Evolutionary conservation across 2,888 invertebrate species (phyloP), one percentile per base, ranked within the genome.

Genomic region (Anthophora plumipes): DNA sequence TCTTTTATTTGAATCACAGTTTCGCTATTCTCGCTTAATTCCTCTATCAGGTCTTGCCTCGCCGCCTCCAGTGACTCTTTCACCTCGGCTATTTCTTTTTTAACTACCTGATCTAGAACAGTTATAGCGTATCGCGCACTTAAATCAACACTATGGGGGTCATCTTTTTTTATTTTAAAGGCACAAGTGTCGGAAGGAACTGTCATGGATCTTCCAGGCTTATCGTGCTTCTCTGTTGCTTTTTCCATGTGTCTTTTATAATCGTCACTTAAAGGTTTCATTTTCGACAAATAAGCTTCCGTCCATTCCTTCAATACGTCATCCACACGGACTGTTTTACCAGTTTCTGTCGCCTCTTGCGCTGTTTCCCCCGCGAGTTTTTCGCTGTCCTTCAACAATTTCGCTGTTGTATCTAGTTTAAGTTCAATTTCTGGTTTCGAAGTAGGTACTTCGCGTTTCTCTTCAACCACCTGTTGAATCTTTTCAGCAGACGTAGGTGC

Each of bases 41-140:
- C 95, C 89, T 95, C 96, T 72, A 96, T 96, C 8, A 96, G 94
- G 93, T 96, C 96, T 86, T 95, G 96, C 92, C 96, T 96, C 0
- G 96, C 96, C 59, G 96, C 95, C 93, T 96, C 96, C 77, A 96
- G 92, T 25, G 96, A 96, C 90, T 96, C 96, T 89, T 96, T 95
- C 57, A 96, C 96, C 94, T 96, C 96, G 88, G 96, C 95, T 66
- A 96, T 95, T 85, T 96, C 95, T 94, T 96, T 96, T 91, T 96
- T 95, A 76, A 96, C 95, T 90, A 95, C 93, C 83, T 93, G 92
- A 84, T 93, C 91, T n/a, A 93, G 76, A 9, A 93, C 92, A 8
- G 92, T 92, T 68, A 92, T 92, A 12, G 92, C 92, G 73, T 92
- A 92, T 25, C 91, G 88, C 6, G 93, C 86, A 60, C 92, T 93